phyloP scores from a whole-genome alignment of 2,797 vertebrate species.

The Alectoris magna region DNA sequence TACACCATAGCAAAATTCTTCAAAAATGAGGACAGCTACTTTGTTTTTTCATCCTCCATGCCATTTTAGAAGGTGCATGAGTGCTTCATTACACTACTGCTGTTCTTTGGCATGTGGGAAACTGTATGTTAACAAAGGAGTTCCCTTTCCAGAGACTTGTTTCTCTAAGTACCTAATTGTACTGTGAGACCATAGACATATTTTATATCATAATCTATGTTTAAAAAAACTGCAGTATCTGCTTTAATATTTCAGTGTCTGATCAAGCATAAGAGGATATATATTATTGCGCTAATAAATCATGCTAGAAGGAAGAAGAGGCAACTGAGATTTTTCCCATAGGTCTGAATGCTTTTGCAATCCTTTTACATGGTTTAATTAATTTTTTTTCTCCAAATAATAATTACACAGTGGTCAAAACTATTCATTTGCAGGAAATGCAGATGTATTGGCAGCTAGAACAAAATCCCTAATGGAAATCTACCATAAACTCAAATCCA shows the following conservation, averaged over 20 bases:
- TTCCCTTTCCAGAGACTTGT: background rate
- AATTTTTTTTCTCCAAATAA: conserved; percentile 38
- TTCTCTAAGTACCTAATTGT: background rate
- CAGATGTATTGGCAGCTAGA: conserved; percentile 25
- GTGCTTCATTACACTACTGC: background rate
- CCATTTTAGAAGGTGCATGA: background rate
- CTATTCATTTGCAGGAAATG: conserved; percentile 29
- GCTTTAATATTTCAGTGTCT: background rate
- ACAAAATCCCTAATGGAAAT: background rate
- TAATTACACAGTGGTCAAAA: background rate
- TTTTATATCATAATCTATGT: background rate
- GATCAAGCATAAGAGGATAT: background rate
- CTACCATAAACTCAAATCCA: background rate
- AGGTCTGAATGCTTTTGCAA: conserved; percentile 29
- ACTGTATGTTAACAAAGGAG: background rate
- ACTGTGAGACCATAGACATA: background rate
- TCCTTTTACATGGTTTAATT: background rate
- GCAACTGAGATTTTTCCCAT: background rate
- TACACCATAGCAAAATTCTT: background rate
- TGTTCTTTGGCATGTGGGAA: background rate
- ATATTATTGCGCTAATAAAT: background rate
- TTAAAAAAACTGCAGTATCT: background rate
- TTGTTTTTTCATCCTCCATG: background rate
- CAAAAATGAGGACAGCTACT: background rate
- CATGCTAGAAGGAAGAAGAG: conserved; percentile 10